Evolutionary conservation across 2,888 invertebrate genomes (phyloP).

Genomic region (Sphinx pinastri): DNA sequence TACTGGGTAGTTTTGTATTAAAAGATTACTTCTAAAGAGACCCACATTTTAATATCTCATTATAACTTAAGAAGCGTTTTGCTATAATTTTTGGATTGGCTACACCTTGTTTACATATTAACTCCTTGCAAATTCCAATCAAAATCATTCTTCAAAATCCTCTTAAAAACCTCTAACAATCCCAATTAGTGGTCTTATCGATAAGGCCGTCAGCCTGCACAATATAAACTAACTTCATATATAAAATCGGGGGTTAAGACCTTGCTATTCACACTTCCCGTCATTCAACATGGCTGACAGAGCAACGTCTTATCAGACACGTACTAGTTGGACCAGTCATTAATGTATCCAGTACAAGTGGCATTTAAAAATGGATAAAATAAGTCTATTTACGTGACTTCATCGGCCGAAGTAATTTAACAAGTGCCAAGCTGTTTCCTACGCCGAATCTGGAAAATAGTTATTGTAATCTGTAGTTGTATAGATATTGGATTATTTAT

Average conservation of each 20-base stretch:
- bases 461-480: neutral
- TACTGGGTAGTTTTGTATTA: no score
- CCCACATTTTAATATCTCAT: no score
- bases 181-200: no score
- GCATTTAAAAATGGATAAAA: conserved; percentile 25
- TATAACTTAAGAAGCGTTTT: no score
- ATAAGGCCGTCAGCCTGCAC: no score
- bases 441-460: conserved; percentile 65
- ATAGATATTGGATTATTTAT: no score
- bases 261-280: conserved; percentile 7
- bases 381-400: conserved; percentile 61
- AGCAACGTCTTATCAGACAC: conserved; percentile 4
- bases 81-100: no score
- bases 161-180: no score
- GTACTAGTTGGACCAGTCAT: conserved; percentile 11
- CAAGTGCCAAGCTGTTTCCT: conserved; percentile 68
- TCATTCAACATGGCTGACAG: neutral
- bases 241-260: neutral
- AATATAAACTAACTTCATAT: neutral
- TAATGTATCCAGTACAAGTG: conserved; percentile 25
- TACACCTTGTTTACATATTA: no score
- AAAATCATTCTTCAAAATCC: no score
- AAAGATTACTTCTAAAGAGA: no score
- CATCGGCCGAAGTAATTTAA: conserved; percentile 68
- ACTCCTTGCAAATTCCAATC: no score